Percentiles rank a stretch among this genome's conserved stretches.
These are phyloP conservation scores for Glomeris marginata DNA, from an alignment of 2,888 invertebrate species.

Conservation along the genomic window DNA sequence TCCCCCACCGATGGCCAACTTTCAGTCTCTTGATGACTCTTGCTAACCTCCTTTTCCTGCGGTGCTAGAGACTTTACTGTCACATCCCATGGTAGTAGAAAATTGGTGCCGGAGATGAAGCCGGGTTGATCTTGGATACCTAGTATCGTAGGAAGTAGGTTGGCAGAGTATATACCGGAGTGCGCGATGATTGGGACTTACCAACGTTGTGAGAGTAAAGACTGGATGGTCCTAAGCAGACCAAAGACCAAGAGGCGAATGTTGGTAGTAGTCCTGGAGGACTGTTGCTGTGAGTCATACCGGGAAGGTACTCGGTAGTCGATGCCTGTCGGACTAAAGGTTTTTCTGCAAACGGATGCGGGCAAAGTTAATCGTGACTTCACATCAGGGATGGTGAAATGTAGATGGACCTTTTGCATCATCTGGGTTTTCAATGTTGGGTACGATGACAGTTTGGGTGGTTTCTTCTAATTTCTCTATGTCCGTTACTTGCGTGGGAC, in stretches of 20 bases:
- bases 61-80: slow-evolving; percentile 37
- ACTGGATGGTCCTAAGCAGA: slow-evolving; percentile 77
- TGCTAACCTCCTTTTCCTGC: too few species aligned
- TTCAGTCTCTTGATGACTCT: slow-evolving; percentile 24
- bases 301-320: slow-evolving; percentile 79
- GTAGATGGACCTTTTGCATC: background rate
- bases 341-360: slow-evolving; percentile 15
- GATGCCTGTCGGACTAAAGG: slow-evolving; percentile 26
- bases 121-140: slow-evolving; percentile 84
- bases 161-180: background rate
- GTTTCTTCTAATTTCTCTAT: slow-evolving; percentile 14
- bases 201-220: slow-evolving; percentile 59
- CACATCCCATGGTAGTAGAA: slow-evolving; percentile 86
- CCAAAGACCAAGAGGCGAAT: slow-evolving; percentile 79
- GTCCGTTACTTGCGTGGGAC: background rate
- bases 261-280: slow-evolving; percentile 57
- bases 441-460: too few species aligned
- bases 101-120: slow-evolving; percentile 75
- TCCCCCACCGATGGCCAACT: slow-evolving; percentile 30
- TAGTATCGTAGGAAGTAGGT: slow-evolving; percentile 6
- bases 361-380: too few species aligned
- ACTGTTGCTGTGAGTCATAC: slow-evolving; percentile 70
- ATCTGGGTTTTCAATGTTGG: background rate
- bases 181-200: slow-evolving; percentile 14
- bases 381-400: too few species aligned